Evolutionary conservation across 2,113 vertebrate genomes (phyloP).

Genomic region (Oncorhynchus nerka): DNA sequence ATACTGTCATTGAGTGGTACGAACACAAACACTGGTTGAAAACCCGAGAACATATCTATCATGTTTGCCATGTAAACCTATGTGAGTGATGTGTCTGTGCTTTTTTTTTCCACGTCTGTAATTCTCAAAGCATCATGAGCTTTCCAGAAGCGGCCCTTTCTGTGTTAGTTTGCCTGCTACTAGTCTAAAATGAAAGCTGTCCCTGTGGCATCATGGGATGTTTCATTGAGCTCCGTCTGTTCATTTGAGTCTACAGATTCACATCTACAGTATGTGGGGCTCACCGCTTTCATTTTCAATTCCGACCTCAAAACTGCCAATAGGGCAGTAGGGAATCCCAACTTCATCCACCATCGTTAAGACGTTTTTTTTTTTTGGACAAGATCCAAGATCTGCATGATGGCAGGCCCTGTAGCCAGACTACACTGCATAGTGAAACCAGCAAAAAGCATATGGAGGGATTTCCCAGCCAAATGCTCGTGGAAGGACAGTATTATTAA

Average conservation of each 20-base stretch:
- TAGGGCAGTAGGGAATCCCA: slow-evolving; percentile 35
- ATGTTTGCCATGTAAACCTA: slow-evolving; percentile 1
- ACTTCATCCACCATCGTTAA: slow-evolving; percentile 34
- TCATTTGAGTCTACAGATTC: slow-evolving; percentile 36
- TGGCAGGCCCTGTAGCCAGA: slow-evolving; percentile 54
- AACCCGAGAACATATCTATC: background rate
- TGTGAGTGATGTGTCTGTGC: slow-evolving; percentile 30
- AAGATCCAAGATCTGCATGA: slow-evolving; percentile 49
- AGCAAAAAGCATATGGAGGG: slow-evolving; percentile 38
- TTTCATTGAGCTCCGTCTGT: slow-evolving; percentile 50
- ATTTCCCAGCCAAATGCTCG: slow-evolving; percentile 39
- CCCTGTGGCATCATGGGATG: slow-evolving; percentile 22
- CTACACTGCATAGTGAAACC: slow-evolving; percentile 42
- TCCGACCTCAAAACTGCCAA: slow-evolving; percentile 43
- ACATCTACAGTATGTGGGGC: slow-evolving; percentile 23
- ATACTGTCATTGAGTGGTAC: background rate
- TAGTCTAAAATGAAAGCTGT: background rate
- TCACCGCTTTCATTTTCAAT: slow-evolving; percentile 29
- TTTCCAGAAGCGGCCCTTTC: slow-evolving; percentile 13
- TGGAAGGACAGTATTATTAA: slow-evolving; percentile 29
- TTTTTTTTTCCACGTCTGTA: slow-evolving; percentile 22
- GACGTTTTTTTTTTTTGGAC: slow-evolving; percentile 18
- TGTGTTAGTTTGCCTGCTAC: slow-evolving; percentile 35
- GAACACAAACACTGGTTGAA: background rate
- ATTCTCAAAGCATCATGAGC: slow-evolving; percentile 12